Conservation (phyloP, 2,888 invertebrate species). For the Chymomyza fuscimana region DNA sequence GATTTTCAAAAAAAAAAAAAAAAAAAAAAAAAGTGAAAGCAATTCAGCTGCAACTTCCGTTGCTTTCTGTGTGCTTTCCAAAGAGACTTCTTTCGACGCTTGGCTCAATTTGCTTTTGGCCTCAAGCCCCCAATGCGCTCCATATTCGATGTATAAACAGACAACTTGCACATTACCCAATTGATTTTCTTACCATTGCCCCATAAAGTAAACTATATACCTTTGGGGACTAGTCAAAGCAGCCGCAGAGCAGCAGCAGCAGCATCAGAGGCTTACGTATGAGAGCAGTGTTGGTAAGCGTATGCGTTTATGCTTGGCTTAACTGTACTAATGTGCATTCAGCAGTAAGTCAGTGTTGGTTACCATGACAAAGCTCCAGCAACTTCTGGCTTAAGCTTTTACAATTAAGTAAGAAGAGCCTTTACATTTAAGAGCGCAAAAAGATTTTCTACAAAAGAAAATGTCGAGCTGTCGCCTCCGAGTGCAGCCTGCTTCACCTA, state of each 20-base stretch:
- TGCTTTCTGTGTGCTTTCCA: neutral
- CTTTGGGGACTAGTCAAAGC: neutral
- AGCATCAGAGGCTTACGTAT: too few relatives aligned
- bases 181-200: constrained; percentile 32
- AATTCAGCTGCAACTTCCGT: constrained; percentile 6
- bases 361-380: neutral
- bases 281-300: neutral
- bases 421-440: neutral
- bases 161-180: constrained; percentile 39
- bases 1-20: neutral
- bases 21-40: constrained; percentile 5
- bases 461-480: neutral
- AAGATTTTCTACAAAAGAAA: neutral
- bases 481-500: constrained; percentile 7
- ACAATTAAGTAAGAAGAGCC: neutral
- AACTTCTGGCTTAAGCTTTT: neutral
- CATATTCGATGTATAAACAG: constrained; percentile 17
- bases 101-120: neutral
- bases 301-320: neutral
- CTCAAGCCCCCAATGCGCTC: neutral
- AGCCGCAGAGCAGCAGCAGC: neutral
- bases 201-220: constrained; percentile 1
- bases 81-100: neutral
- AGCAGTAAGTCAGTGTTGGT: neutral
- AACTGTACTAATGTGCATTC: neutral